A percentile compares a stretch with the other conserved stretches of the same genome.
Conservation (phyloP, 2,113 vertebrate genomes). For the Motacilla tschutschensis region DNA sequence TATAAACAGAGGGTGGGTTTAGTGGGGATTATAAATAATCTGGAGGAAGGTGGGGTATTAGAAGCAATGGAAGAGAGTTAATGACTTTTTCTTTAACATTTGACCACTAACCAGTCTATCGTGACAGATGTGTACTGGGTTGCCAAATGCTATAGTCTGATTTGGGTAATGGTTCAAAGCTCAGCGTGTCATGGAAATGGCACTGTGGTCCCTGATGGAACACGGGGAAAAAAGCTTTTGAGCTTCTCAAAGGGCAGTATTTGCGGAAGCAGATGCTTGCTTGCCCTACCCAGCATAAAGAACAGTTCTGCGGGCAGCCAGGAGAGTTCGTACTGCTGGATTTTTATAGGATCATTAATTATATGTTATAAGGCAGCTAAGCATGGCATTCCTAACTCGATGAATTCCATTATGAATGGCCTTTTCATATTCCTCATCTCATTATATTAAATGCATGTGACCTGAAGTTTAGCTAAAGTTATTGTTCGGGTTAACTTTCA, state of each 20-base stretch:
- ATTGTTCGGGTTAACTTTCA: conserved; percentile 70
- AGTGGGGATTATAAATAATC: conserved; percentile 49
- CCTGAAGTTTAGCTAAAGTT: conserved; percentile 71
- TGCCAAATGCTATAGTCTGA: conserved; percentile 41
- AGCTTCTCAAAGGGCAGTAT: conserved; percentile 58
- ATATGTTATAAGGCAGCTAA: conserved; percentile 70
- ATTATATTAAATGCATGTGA: conserved; percentile 69
- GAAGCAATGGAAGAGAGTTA: conserved; percentile 15
- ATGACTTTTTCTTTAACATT: conserved; percentile 52
- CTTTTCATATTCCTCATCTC: conserved; percentile 72
- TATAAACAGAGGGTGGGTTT: conserved; percentile 28
- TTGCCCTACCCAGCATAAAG: conserved; percentile 50
- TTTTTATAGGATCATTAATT: conserved; percentile 74
- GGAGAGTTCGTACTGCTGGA: conserved; percentile 47
- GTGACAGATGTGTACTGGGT: conserved; percentile 37
- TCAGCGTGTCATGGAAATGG: conserved; percentile 29
- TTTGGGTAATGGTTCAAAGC: conserved; percentile 49
- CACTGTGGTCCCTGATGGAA: conserved; percentile 34
- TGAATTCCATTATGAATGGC: conserved; percentile 72
- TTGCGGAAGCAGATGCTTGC: conserved; percentile 55
- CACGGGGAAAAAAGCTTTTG: not conserved
- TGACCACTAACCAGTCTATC: conserved; percentile 46
- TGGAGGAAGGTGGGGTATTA: conserved; percentile 27
- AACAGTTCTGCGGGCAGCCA: conserved; percentile 36
- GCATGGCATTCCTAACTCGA: conserved; percentile 65